Evolutionary conservation across 1,140 invertebrate genomes (phyloP).

Genomic region (Drusus annulatus): DNA sequence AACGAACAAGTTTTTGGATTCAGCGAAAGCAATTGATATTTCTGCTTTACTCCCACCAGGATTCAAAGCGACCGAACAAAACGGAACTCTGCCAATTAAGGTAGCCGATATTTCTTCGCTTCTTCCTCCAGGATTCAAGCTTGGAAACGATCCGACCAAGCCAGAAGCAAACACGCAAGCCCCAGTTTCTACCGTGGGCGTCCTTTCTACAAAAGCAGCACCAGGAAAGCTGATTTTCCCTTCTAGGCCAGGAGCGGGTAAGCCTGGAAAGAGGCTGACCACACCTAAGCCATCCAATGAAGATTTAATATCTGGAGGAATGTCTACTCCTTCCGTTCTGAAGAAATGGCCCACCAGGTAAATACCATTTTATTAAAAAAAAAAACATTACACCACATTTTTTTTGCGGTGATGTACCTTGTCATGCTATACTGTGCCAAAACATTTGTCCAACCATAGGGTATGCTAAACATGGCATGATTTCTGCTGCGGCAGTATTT

Average conservation of each 20-base stretch:
- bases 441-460: too few species aligned
- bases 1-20: conserved; percentile 67
- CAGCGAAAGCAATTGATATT: conserved; percentile 72
- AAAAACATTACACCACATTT: too few species aligned
- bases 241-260: conserved; percentile 81
- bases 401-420: too few species aligned
- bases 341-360: conserved; percentile 88
- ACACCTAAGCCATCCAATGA: conserved; percentile 68
- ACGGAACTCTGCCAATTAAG: conserved; percentile 63
- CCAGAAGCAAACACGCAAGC: conserved; percentile 52
- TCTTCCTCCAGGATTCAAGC: conserved; percentile 57
- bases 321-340: conserved; percentile 78
- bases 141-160: background rate
- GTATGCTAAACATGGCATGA: too few species aligned
- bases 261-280: conserved; percentile 74
- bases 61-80: conserved; percentile 66
- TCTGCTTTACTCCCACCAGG: conserved; percentile 75
- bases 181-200: conserved; percentile 58
- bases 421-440: too few species aligned
- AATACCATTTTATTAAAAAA: background rate
- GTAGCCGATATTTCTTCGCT: conserved; percentile 68
- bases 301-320: conserved; percentile 61
- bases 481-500: too few species aligned
- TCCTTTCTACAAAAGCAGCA: conserved; percentile 63
- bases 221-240: conserved; percentile 84